Base-by-base conservation (phyloP, 2,888 invertebrate genomes). In the Phortica magna region DNA sequence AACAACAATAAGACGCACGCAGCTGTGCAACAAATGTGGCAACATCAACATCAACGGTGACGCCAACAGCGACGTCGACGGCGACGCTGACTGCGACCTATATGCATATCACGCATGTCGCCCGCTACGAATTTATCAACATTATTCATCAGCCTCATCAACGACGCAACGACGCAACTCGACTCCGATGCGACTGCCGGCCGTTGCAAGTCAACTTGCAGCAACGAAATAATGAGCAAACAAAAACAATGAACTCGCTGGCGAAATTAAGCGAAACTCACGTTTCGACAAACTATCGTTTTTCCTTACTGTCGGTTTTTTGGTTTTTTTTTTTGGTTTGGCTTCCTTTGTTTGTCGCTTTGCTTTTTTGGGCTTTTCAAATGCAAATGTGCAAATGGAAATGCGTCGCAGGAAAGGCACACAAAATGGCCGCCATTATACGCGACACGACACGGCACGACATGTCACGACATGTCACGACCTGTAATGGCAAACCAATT, bases 401-500 rank as follows among this genome's bases (percentile, higher is more conserved):
- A 53, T 14, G n/a, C 14, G 41, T 65, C 39, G 65, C 59, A 59
- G 19, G 7, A 59, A n/a, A n/a, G n/a, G n/a, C 59, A 9, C 3
- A 5, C 10, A 67, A 67, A 42, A 67, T 67, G 67, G 67, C 48
- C 48, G 9, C 48, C 48, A 48, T 2, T 48, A 48, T 9, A 6
- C 14, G 2, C 9, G 14, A 7, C 48, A 48, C 10, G 48, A 48
- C 55, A 22, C 17, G 68, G 70, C 12, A 31, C 31, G 31, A 2
- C 31, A 31, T 31, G 1, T 4, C 31, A 31, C 31, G 31, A 31
- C 31, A 31, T 4, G 31, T 4, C 31, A 31, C n/a, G 17, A 67
- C 22, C 84, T 83, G 85, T 84, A 85, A 85, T 85, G 84, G 87
- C 87, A 85, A 81, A 82, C 85, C 84, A 87, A 85, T 85, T 85